phyloP scores from a whole-genome alignment of 2,797 vertebrate species.

The Melopsittacus undulatus region DNA sequence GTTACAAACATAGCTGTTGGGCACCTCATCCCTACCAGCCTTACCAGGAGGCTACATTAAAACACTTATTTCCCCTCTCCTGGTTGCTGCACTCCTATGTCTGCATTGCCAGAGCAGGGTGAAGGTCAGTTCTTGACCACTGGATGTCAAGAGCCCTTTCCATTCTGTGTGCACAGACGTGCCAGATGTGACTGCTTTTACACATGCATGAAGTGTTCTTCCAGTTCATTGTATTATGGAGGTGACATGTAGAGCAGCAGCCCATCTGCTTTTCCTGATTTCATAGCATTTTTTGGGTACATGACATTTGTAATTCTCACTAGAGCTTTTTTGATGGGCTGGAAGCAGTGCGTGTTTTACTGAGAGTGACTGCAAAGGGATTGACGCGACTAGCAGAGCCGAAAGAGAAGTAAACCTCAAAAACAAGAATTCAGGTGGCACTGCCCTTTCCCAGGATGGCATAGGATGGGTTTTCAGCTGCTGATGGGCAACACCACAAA shows the following conservation, averaged over 20 bases:
- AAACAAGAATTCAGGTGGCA: not conserved
- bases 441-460: rapidly evolving
- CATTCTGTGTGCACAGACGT: rapidly evolving
- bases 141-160: not conserved
- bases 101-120: rapidly evolving
- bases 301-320: not conserved
- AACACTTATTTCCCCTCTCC: not conserved
- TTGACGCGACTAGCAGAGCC: rapidly evolving
- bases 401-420: not conserved
- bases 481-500: rapidly evolving
- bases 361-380: not conserved
- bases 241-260: not conserved
- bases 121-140: not conserved
- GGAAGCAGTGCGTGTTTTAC: not conserved
- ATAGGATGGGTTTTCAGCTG: rapidly evolving
- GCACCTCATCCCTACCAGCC: not conserved
- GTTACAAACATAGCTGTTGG: rapidly evolving
- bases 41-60: rapidly evolving
- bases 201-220: rapidly evolving
- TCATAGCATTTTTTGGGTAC: not conserved
- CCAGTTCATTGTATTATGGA: rapidly evolving
- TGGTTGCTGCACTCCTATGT: rapidly evolving
- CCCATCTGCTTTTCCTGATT: not conserved
- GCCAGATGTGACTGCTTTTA: rapidly evolving
- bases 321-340: not conserved